A percentile compares a stretch with the other conserved stretches of the same genome.
phyloP scores from a whole-genome alignment of 2,113 vertebrate species.

The Promerops cafer region DNA sequence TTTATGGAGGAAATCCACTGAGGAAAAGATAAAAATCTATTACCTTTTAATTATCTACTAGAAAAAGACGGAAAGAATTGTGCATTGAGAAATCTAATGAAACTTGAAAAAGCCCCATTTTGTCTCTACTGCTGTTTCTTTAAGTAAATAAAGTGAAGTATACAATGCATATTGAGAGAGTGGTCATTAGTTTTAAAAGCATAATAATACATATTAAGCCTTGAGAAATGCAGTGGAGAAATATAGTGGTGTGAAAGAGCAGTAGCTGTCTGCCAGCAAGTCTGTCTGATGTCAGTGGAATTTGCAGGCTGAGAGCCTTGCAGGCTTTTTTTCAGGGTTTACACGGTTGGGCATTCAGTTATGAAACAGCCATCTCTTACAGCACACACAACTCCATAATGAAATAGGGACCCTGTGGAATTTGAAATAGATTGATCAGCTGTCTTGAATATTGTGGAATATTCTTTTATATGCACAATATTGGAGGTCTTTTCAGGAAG shows the following conservation, averaged over 20 bases:
- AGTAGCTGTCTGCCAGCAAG: background rate
- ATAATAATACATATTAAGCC: background rate
- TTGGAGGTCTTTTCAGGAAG: background rate
- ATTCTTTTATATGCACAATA: background rate
- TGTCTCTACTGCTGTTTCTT: background rate
- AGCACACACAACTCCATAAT: background rate
- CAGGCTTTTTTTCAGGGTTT: background rate
- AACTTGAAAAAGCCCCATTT: background rate
- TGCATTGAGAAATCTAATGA: background rate
- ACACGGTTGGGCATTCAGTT: background rate
- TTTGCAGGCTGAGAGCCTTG: background rate
- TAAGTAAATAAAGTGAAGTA: background rate
- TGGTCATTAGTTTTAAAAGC: background rate
- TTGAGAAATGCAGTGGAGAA: background rate
- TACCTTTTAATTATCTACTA: background rate
- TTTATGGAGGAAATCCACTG: background rate
- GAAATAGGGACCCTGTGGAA: background rate
- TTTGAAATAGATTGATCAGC: background rate
- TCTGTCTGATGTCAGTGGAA: background rate
- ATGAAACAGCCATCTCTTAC: accelerated
- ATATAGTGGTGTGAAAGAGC: background rate
- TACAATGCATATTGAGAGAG: background rate
- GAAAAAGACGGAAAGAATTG: background rate
- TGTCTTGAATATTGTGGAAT: background rate
- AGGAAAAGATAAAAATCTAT: background rate